These are phyloP conservation scores for Zosterops japonicus DNA, from an alignment of 2,113 vertebrate species.

Conservation along the genomic window DNA sequence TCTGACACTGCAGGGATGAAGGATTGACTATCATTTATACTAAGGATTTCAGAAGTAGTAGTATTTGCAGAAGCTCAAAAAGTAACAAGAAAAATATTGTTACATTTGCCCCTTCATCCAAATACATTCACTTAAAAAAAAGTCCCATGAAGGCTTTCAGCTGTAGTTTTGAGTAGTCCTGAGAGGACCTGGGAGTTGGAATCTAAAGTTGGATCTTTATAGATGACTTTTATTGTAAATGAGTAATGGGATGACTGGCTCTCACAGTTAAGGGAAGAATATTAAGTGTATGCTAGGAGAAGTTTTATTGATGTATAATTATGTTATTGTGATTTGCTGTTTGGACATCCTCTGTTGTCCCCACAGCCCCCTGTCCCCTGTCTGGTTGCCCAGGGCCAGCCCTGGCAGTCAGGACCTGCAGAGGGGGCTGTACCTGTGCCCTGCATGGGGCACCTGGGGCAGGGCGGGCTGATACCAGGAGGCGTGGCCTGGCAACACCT, in stretches of 20 bases:
- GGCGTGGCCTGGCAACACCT: not conserved
- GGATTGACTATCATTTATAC: not conserved
- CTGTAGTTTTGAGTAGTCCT: not conserved
- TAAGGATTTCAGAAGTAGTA: not conserved
- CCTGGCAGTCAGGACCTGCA: not conserved
- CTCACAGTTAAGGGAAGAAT: not conserved
- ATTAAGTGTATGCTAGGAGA: not conserved
- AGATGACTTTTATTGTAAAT: not conserved
- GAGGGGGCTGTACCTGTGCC: not conserved
- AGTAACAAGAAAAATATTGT: fast-evolving
- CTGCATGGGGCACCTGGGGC: not conserved
- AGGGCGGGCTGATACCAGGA: not conserved
- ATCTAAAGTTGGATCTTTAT: not conserved
- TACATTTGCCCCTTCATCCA: not conserved
- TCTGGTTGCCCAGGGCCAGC: not conserved
- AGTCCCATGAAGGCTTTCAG: not conserved
- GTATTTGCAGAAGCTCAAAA: not conserved
- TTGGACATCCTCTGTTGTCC: not conserved
- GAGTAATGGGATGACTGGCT: not conserved
- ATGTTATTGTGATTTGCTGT: not conserved
- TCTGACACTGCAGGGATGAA: not conserved
- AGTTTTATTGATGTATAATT: not conserved
- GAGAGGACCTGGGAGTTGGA: not conserved
- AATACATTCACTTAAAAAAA: not conserved
- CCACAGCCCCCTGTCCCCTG: not conserved